These are phyloP conservation scores for Erythrolamprus reginae DNA, from an alignment of 2,113 vertebrate species.

Conservation along the genomic window DNA sequence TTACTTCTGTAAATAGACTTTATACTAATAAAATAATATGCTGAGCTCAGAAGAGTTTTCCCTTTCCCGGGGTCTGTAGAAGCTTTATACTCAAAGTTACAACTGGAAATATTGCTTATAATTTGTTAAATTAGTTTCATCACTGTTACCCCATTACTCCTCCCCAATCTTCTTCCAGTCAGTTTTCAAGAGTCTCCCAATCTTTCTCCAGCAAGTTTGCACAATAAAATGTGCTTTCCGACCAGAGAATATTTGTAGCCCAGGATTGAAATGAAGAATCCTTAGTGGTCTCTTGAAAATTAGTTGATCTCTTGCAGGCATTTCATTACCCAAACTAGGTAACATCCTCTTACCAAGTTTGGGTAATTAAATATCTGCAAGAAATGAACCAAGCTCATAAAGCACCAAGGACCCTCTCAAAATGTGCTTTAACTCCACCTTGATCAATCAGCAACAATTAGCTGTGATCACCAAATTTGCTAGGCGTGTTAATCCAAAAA, in stretches of 20 bases:
- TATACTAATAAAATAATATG: not conserved
- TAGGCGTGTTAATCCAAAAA: not conserved
- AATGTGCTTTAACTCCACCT: not conserved
- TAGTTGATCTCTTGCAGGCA: not conserved
- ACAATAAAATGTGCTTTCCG: not conserved
- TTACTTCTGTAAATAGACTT: not conserved
- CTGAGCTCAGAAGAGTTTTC: not conserved
- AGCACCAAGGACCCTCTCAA: not conserved
- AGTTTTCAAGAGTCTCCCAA: not conserved
- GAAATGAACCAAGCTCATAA: not conserved
- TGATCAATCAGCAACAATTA: not conserved
- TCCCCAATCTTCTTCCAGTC: not conserved
- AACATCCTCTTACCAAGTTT: not conserved
- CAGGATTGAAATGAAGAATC: not conserved
- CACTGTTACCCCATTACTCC: not conserved
- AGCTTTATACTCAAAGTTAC: not conserved
- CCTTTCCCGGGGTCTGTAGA: not conserved
- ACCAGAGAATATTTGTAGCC: not conserved
- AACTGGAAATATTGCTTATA: not conserved
- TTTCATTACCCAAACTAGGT: not conserved
- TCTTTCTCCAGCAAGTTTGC: not conserved
- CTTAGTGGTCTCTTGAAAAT: not conserved
- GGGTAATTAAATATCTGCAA: not conserved
- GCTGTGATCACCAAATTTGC: not conserved
- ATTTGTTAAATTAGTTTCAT: not conserved